These are phyloP conservation scores for Ammospiza nelsoni DNA, from an alignment of 2,113 vertebrate genomes.

Conservation along the genomic window DNA sequence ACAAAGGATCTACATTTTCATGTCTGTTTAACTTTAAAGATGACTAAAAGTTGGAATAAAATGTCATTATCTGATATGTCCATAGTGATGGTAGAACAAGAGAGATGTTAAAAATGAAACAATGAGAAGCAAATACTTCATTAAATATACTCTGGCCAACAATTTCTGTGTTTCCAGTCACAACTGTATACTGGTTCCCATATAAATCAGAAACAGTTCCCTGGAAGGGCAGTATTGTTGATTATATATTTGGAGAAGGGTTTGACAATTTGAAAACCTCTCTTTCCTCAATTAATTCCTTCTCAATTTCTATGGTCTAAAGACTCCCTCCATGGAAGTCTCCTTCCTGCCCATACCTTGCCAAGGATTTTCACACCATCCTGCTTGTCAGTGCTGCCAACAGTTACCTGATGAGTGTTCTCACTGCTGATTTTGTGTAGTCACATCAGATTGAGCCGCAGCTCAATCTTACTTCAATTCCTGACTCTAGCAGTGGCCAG, in stretches of 20 bases:
- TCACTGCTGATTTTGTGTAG: neutral
- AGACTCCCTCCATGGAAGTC: neutral
- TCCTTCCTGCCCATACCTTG: neutral
- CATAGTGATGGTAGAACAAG: neutral
- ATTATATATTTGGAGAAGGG: neutral
- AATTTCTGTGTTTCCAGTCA: slow-evolving; percentile 13
- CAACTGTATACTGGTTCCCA: neutral
- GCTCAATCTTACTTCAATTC: neutral
- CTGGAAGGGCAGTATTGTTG: neutral
- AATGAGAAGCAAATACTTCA: slow-evolving; percentile 14
- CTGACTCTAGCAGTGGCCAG: neutral
- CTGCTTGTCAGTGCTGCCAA: neutral
- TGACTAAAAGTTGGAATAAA: slow-evolving; percentile 14
- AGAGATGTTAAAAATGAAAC: slow-evolving; percentile 29
- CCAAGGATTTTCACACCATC: neutral
- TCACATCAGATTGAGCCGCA: neutral
- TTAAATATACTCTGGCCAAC: slow-evolving; percentile 7
- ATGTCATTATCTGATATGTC: neutral
- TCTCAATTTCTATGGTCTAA: neutral
- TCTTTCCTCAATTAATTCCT: neutral
- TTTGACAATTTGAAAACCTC: neutral
- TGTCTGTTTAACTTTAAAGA: slow-evolving; percentile 18
- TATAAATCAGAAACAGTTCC: neutral
- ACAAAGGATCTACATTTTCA: neutral
- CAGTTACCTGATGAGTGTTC: neutral